These are phyloP conservation scores for Melanotus villosus DNA, from an alignment of 2,888 invertebrate genomes.

Conservation along the genomic window DNA sequence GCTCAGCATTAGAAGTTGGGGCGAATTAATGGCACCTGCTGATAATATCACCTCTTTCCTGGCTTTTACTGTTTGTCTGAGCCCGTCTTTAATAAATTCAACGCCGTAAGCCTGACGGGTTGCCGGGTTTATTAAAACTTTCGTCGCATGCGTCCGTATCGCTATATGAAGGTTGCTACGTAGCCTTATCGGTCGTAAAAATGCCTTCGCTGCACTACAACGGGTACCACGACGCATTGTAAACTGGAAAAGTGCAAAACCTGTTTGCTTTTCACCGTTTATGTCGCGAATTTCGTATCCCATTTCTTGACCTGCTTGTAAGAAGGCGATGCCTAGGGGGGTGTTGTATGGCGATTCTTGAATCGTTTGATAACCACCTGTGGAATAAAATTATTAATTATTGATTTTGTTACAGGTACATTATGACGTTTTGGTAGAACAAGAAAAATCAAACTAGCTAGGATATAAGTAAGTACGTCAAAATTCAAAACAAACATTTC, in stretches of 20 bases:
- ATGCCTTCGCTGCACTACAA: conserved; percentile 89
- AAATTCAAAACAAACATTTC: too few relatives aligned
- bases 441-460: too few relatives aligned
- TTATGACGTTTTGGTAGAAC: neutral
- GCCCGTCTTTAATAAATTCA: conserved; percentile 80
- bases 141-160: conserved; percentile 85
- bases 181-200: conserved; percentile 82
- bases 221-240: conserved; percentile 90
- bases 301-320: conserved; percentile 93
- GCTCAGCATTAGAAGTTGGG: conserved; percentile 91
- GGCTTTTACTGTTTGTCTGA: conserved; percentile 76
- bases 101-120: conserved; percentile 83
- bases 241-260: conserved; percentile 88
- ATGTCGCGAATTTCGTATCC: conserved; percentile 90
- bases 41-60: conserved; percentile 86
- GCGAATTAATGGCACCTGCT: conserved; percentile 92
- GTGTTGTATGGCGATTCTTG: conserved; percentile 86
- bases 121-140: conserved; percentile 77
- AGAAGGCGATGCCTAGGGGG: conserved; percentile 86
- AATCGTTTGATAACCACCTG: conserved; percentile 83
- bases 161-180: conserved; percentile 87
- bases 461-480: too few relatives aligned
- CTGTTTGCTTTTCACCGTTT: conserved; percentile 90
- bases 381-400: neutral
- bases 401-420: conserved; percentile 43